A percentile compares a stretch with the other conserved stretches of the same genome.
Conservation (phyloP, 2,113 vertebrate genomes). For the Alligator sinensis region DNA sequence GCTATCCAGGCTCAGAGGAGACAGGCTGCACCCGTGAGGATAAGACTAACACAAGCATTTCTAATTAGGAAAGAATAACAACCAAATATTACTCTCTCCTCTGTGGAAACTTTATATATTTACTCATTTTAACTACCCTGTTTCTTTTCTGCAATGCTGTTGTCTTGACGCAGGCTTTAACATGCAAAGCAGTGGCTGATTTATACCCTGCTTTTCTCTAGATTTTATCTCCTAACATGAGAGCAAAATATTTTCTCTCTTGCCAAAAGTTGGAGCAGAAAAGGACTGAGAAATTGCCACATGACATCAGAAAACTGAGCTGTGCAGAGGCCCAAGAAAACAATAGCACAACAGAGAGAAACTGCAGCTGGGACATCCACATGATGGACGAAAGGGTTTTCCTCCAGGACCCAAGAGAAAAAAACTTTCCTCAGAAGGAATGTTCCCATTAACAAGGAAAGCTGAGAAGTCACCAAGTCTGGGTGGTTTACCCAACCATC, state of each 20-base stretch:
- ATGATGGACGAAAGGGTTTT: background rate
- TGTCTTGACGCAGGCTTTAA: background rate
- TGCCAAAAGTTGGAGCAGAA: background rate
- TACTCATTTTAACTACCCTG: background rate
- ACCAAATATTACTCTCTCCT: background rate
- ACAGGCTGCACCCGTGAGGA: background rate
- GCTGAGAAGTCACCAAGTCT: background rate
- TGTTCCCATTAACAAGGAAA: background rate
- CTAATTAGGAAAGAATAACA: no score
- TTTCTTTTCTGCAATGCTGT: background rate
- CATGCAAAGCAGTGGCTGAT: background rate
- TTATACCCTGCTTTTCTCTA: background rate
- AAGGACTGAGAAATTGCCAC: background rate
- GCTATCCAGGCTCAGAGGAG: background rate
- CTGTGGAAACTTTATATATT: background rate
- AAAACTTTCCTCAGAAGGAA: background rate
- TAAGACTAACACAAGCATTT: background rate
- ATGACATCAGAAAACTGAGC: background rate
- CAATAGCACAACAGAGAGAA: background rate
- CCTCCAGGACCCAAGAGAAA: background rate
- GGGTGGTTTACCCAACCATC: background rate
- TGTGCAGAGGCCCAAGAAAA: background rate
- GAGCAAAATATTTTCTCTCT: background rate
- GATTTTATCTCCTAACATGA: background rate
- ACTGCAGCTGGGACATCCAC: background rate